These are phyloP conservation scores for Synaphobranchus kaupii DNA, from an alignment of 2,797 vertebrate species.

Conservation along the genomic window DNA sequence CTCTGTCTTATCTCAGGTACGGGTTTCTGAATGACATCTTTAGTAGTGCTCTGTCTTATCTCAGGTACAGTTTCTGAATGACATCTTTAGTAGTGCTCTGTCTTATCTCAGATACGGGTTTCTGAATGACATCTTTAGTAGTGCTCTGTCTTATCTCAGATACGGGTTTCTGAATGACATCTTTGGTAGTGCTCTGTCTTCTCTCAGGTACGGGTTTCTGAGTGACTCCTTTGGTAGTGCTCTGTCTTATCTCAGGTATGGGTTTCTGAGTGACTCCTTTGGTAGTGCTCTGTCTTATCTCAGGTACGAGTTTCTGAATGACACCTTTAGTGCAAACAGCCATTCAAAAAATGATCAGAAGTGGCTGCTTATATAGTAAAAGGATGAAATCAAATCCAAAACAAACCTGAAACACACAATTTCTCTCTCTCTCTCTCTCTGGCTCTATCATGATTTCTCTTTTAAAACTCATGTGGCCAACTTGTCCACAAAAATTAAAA, in stretches of 20 bases:
- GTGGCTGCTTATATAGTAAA: neutral
- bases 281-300: conserved; percentile 42
- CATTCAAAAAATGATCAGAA: conserved; percentile 13
- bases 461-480: no score
- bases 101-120: conserved; percentile 30
- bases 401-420: conserved; percentile 18
- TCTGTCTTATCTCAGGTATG: conserved; percentile 37
- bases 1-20: conserved; percentile 38
- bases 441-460: no score
- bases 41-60: conserved; percentile 42
- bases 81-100: conserved; percentile 29
- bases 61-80: neutral
- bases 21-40: no score
- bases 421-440: conserved; percentile 53
- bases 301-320: neutral
- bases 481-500: no score
- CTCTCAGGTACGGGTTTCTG: conserved; percentile 10
- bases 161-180: neutral
- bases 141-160: conserved; percentile 42
- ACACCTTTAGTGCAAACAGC: conserved; percentile 43
- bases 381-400: neutral
- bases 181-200: conserved; percentile 37
- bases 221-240: conserved; percentile 11
- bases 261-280: no score
- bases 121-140: neutral